Base-by-base conservation (phyloP, 2,113 vertebrate species). In the Pelodiscus sinensis region DNA sequence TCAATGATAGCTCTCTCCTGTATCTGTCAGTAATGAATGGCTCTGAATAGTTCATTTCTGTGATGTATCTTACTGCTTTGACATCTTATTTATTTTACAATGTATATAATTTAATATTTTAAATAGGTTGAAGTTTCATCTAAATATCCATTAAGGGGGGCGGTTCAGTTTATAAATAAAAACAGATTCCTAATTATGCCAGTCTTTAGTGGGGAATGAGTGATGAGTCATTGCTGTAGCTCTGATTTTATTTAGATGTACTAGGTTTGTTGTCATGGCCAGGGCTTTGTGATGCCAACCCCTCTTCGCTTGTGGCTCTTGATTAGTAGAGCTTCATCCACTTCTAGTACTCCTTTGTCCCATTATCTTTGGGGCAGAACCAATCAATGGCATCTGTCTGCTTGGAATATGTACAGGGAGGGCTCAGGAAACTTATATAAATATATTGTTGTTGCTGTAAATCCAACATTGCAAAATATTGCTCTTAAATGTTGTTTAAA, bases 391-490 rank as follows among this genome's bases (percentile, higher is more conserved):
- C 75, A 83, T 79, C 2, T 0, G 12, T 85, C n/a, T 27, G 57
- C 87, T 90, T 88, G 60, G 9, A 35, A 35, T 54, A 60, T 75
- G 58, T 68, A 68, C 85, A 9, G 57, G 80, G 44, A 62, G 79
- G 29, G 38, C 21, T 3, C 56, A 0, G 1, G 56, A 38, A 83
- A 71, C 55, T 6, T 71, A 87, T 38, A 77, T 38, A 24, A 8
- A n/a, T 94, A 79, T 84, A 82, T 51, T 84, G 52, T 22, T 73
- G 19, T 8, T 25, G 31, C 87, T 94, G 56, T 88, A 93, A 86
- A 35, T 25, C 57, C 79, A 56, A 91, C 65, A 54, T 44, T 78
- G 15, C 82, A 94, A 54, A 31, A 6, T 51, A 35, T 0, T 1
- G 0, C 2, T 92, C 87, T 82, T 83, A 35, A 8, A 82, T 84